Evolutionary conservation across 2,797 vertebrate species (phyloP), one percentile per base, ranked within the genome.

Genomic region (Carcharodon carcharias): DNA sequence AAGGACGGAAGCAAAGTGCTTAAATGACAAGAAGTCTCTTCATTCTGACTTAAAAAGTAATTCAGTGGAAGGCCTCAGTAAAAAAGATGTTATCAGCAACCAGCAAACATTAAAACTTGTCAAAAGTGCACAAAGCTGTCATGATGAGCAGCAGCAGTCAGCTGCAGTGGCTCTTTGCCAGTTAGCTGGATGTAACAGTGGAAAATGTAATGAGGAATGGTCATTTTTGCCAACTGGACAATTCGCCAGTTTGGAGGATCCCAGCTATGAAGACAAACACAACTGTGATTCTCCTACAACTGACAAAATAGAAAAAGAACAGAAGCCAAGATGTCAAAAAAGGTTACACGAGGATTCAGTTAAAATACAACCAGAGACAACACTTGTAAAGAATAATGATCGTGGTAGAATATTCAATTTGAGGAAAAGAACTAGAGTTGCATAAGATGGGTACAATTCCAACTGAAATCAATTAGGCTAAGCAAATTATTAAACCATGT

Each of bases 101-200:
- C 6, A 21, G 50, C 69, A 95, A 77, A 35, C 94, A 56, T 28
- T 45, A 95, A 35, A 95, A 8, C 45, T 35, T 54, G 14, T 26
- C 45, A 35, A 73, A 73, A 45, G 69, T 35, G 56, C 94, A 8
- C 31, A 95, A 56, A 73, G 45, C 45, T 56, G 69, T 11, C 77
- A 98, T 9, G 99, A 99, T 0, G 98, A 98, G 96, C 98, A 99
- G 97, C 99, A 99, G 97, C 99, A 99, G 97, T 99, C 98, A 0
- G 99, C 99, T 0, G 99, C 99, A 0, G 98, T 99, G 71, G 99
- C 99, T 0, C 98, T 99, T 96, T 99, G 99, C 97, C 99, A 99
- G 96, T 97, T 99, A n/a, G 99, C 99, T 0, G 97, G 97, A 0
- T 98, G 98, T 93, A 98, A 98, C 97, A 98, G 98, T 0, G 95